phyloP scores from a whole-genome alignment of 2,888 invertebrate species.

The Hirtodrosophila histrioides region DNA sequence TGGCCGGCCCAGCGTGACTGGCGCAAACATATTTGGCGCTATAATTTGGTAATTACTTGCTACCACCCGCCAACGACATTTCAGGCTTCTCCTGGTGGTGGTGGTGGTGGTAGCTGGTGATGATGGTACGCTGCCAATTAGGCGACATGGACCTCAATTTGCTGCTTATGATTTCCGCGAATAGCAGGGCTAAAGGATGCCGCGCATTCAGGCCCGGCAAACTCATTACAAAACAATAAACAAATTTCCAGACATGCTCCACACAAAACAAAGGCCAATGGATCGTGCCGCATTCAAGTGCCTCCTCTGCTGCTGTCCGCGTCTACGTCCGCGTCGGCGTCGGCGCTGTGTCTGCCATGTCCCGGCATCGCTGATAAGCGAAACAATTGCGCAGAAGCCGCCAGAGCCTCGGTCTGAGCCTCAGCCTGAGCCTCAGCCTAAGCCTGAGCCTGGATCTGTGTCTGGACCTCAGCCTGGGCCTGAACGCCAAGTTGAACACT shows the following conservation, averaged over 20 bases:
- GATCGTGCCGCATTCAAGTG: slow-evolving; percentile 65
- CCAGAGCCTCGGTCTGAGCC: slow-evolving; percentile 14
- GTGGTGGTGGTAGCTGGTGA: not conserved
- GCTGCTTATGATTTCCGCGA: slow-evolving; percentile 77
- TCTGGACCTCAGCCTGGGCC: slow-evolving; percentile 1
- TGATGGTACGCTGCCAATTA: slow-evolving; percentile 61
- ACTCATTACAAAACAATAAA: slow-evolving; percentile 82
- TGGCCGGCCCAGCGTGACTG: slow-evolving; percentile 58
- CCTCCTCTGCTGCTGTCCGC: slow-evolving; percentile 14
- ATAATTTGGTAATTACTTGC: slow-evolving; percentile 60
- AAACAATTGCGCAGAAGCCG: slow-evolving; percentile 76
- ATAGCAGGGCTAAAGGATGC: slow-evolving; percentile 64
- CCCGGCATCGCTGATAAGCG: slow-evolving; percentile 75
- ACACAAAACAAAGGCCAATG: slow-evolving; percentile 61
- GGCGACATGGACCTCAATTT: slow-evolving; percentile 72
- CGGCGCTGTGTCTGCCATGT: slow-evolving; percentile 78
- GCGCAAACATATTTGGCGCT: slow-evolving; percentile 37
- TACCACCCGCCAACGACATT: slow-evolving; percentile 18
- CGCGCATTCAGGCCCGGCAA: slow-evolving; percentile 49
- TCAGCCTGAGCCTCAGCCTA: slow-evolving; percentile 8
- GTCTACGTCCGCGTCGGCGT: slow-evolving; percentile 31
- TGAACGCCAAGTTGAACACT: slow-evolving; percentile 73
- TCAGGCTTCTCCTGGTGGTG: slow-evolving; percentile 4
- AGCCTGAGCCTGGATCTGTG: slow-evolving; percentile 11
- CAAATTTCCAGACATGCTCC: slow-evolving; percentile 79